phyloP scores from a whole-genome alignment of 1,140 invertebrate genomes.

The Pogonomyrmex californicus region DNA sequence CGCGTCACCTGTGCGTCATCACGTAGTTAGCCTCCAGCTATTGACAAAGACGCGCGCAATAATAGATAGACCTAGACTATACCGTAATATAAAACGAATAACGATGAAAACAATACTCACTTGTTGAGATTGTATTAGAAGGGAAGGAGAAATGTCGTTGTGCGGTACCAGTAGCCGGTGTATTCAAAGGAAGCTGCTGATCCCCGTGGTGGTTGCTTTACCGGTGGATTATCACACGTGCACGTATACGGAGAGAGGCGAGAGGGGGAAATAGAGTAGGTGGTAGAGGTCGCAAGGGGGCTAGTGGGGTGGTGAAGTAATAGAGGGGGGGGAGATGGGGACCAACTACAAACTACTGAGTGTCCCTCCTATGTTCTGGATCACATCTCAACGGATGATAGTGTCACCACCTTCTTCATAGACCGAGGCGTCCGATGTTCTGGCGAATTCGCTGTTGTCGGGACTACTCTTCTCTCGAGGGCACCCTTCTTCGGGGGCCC shows the following conservation, averaged over 20 bases:
- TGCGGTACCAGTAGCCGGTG: constrained; percentile 41
- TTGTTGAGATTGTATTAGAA: constrained; percentile 77
- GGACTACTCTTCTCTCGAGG: neutral
- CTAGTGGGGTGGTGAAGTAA: constrained; percentile 54
- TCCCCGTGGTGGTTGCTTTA: constrained; percentile 47
- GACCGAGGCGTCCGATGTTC: constrained; percentile 64
- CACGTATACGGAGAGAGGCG: constrained; percentile 15
- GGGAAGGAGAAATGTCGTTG: constrained; percentile 46
- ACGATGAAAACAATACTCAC: constrained; percentile 77
- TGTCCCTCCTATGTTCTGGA: constrained; percentile 79
- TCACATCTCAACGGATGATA: constrained; percentile 85
- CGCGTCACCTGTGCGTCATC: constrained; percentile 74
- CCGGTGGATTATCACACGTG: constrained; percentile 33
- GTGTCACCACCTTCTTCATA: constrained; percentile 78
- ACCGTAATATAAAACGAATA: neutral
- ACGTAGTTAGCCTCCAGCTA: constrained; percentile 65
- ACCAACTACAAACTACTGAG: constrained; percentile 86
- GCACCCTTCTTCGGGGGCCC: constrained; percentile 30
- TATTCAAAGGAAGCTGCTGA: constrained; percentile 53
- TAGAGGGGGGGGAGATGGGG: constrained; percentile 68
- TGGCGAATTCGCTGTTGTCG: constrained; percentile 27
- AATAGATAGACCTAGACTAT: neutral
- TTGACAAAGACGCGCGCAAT: constrained; percentile 21
- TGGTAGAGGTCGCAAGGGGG: constrained; percentile 63
- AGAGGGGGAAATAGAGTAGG: constrained; percentile 50